Conservation (phyloP, 2,888 invertebrate species). For the Hydraecia micacea region DNA sequence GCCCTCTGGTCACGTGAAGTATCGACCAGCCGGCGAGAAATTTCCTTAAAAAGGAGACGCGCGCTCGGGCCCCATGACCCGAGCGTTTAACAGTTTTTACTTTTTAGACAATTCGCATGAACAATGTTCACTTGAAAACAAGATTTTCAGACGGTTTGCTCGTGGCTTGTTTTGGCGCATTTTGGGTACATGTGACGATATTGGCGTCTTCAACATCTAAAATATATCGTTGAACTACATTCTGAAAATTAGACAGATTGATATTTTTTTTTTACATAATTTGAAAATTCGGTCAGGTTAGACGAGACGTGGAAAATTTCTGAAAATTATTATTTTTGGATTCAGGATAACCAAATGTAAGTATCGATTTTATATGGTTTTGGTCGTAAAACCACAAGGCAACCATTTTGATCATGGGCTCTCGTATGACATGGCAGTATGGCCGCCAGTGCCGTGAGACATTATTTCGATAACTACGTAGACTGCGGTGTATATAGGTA, state of each 20-base stretch:
- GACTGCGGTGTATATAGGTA: too few species aligned
- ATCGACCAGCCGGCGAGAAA: too few species aligned
- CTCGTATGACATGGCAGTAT: not conserved
- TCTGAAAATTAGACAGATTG: not conserved
- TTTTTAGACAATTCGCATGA: too few species aligned
- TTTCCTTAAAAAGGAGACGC: too few species aligned
- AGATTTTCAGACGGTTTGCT: not conserved
- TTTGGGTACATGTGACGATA: too few species aligned
- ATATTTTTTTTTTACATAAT: not conserved
- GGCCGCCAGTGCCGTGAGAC: not conserved
- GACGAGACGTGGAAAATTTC: not conserved
- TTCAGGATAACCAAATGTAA: not conserved
- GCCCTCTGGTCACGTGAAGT: too few species aligned
- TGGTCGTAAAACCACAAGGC: not conserved
- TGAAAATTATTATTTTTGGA: not conserved
- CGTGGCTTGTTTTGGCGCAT: not conserved
- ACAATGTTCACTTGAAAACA: not conserved
- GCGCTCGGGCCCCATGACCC: too few species aligned
- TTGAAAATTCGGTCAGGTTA: not conserved
- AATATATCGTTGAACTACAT: not conserved
- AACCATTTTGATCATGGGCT: not conserved
- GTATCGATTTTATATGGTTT: not conserved
- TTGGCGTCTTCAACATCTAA: not conserved
- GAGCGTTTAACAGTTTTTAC: too few species aligned
- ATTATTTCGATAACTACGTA: not conserved